These are phyloP conservation scores for Tachycineta bicolor DNA, from an alignment of 2,113 vertebrate species.

Conservation along the genomic window DNA sequence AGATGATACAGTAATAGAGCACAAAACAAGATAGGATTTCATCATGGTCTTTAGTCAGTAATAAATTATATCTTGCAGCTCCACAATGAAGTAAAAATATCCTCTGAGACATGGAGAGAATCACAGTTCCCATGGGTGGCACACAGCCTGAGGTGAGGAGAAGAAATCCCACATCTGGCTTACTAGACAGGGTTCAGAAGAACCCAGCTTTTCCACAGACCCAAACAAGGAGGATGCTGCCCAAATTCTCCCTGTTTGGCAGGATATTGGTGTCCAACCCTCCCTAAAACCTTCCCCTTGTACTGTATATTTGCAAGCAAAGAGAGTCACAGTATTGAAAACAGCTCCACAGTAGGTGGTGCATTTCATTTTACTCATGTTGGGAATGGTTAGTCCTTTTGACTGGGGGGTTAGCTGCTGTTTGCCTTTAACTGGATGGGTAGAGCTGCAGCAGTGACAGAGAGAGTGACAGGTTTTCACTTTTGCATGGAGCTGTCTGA, in stretches of 20 bases:
- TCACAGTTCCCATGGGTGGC: neutral
- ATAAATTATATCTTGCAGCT: neutral
- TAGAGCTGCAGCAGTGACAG: neutral
- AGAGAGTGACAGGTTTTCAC: neutral
- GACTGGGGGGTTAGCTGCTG: neutral
- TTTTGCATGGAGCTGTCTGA: neutral
- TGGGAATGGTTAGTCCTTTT: neutral
- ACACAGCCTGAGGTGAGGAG: neutral
- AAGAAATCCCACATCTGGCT: neutral
- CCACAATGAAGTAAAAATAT: neutral
- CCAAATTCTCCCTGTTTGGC: neutral
- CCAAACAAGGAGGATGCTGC: neutral
- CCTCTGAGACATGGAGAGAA: neutral
- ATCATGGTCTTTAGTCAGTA: neutral
- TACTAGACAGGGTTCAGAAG: neutral
- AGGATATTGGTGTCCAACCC: neutral
- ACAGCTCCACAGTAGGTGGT: neutral
- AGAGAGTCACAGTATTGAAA: neutral
- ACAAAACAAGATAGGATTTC: neutral
- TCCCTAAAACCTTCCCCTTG: neutral
- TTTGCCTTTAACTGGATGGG: neutral
- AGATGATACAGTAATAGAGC: neutral
- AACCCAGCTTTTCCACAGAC: neutral
- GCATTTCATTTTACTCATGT: neutral
- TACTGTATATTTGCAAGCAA: neutral